A percentile compares a stretch with the other conserved stretches of the same genome.
phyloP scores from a whole-genome alignment of 2,888 invertebrate genomes.

The Zygogramma bicolorata region DNA sequence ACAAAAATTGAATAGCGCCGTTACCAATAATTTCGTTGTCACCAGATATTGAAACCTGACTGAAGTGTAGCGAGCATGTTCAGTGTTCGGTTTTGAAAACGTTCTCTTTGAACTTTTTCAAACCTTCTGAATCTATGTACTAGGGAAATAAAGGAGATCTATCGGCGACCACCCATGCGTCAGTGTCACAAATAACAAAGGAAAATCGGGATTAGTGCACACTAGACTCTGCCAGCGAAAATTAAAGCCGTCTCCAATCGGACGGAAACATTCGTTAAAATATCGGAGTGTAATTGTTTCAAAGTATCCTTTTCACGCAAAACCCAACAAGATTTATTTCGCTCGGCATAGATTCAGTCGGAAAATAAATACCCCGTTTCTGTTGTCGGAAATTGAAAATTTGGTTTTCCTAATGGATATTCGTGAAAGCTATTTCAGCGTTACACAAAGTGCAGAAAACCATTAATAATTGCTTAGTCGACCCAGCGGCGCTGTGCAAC shows the following conservation, averaged over 20 bases:
- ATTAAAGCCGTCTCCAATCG: slow-evolving; percentile 44
- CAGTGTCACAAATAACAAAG: slow-evolving; percentile 43
- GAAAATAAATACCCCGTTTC: slow-evolving; percentile 35
- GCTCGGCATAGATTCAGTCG: slow-evolving; percentile 31
- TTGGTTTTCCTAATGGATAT: slow-evolving; percentile 11
- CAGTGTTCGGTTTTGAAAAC: no score
- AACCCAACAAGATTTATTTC: slow-evolving; percentile 41
- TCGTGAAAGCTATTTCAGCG: slow-evolving; percentile 2
- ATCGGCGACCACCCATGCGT: slow-evolving; percentile 39
- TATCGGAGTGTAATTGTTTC: slow-evolving; percentile 48
- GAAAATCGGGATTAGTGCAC: slow-evolving; percentile 45
- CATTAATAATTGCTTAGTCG: slow-evolving; percentile 3
- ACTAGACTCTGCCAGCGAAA: slow-evolving; percentile 40
- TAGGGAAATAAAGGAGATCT: background rate
- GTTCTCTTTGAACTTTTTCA: no score
- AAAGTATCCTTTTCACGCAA: slow-evolving; percentile 40
- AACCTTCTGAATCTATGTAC: no score
- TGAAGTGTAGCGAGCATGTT: no score
- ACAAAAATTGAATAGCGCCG: no score
- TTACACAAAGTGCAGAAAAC: background rate
- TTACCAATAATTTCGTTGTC: no score
- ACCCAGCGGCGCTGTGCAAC: background rate
- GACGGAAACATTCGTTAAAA: slow-evolving; percentile 36
- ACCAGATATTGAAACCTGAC: no score
- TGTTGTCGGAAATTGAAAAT: slow-evolving; percentile 23